Base-by-base conservation (phyloP, 1,140 invertebrate genomes). In the Ptiloglossa arizonensis region DNA sequence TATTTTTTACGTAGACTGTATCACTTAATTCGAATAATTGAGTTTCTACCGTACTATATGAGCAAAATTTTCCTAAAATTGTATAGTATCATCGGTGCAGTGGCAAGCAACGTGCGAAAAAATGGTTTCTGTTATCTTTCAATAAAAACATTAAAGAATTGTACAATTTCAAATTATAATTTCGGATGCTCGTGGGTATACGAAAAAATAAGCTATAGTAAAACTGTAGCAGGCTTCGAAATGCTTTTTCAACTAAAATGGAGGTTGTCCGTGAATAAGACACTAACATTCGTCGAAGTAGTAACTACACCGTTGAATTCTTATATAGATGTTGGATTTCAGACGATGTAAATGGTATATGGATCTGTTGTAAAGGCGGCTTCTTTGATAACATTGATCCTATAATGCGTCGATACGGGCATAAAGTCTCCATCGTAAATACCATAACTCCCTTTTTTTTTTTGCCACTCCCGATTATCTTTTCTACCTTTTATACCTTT, bases 261-360 rank as follows among this genome's bases (percentile, higher is more conserved):
- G 6, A 48, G 38, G 32, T 46, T n/a, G 13, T 8, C 13, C 17
- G 19, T 8, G n/a, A 19, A 48, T n/a, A 19, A 60, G 15, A 9
- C 44, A 60, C 41, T 17, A 19, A 1, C 32, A 27, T n/a, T 50
- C 41, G 22, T 32, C 60, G 69, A 63, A 27, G 64, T 24, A 82
- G 60, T 32, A 57, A 71, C 48, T 59, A 59, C 57, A 46, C 46
- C 54, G 62, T 80, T 70, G 72, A 81, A 80, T 82, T 83, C 80
- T 88, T 87, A 89, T 90, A 89, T 89, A 91, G 90, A 91, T 87
- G 89, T 91, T 87, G 88, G 89, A 90, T 88, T 89, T 90, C 85
- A 88, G 82, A 78, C 79, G 87, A 82, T 85, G 87, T 90, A 91
- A 91, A 91, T 88, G 83, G 87, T 91, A 91, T 91, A 91, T 89